Conservation (phyloP, 2,113 vertebrate species). For the Chitala chitala region DNA sequence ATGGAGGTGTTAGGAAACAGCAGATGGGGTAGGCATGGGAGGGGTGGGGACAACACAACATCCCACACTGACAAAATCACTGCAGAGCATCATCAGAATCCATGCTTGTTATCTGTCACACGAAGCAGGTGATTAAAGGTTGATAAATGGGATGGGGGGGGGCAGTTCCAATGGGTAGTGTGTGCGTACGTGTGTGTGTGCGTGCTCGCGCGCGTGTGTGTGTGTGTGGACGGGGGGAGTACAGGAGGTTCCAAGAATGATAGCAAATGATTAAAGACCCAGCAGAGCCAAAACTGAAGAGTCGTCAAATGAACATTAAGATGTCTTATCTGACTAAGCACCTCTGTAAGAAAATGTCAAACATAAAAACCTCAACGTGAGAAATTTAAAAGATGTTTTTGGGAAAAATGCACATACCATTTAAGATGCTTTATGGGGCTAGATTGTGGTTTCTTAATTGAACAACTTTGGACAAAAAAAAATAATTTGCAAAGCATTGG, state of each 20-base stretch:
- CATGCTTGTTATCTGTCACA: conserved; percentile 97
- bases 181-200: too few relatives aligned
- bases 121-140: conserved; percentile 99
- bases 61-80: too few relatives aligned
- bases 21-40: too few relatives aligned
- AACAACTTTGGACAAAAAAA: too few relatives aligned
- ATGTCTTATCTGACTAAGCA: conserved; percentile 50
- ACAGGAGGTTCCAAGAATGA: conserved; percentile 63
- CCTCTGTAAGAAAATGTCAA: conserved; percentile 43
- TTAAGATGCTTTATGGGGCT: not conserved
- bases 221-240: not conserved
- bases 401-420: conserved; percentile 21
- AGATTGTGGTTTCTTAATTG: too few relatives aligned
- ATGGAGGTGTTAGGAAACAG: too few relatives aligned
- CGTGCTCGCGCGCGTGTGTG: too few relatives aligned
- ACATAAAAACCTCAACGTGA: conserved; percentile 41
- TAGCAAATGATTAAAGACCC: conserved; percentile 95
- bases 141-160: conserved; percentile 62
- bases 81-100: conserved; percentile 98
- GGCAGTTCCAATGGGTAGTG: not conserved
- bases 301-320: conserved; percentile 69
- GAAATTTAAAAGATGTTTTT: conserved; percentile 42
- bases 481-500: too few relatives aligned
- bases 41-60: too few relatives aligned
- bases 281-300: conserved; percentile 82